Conservation (phyloP, 2,888 invertebrate species). For the Bedellia somnulentella region DNA sequence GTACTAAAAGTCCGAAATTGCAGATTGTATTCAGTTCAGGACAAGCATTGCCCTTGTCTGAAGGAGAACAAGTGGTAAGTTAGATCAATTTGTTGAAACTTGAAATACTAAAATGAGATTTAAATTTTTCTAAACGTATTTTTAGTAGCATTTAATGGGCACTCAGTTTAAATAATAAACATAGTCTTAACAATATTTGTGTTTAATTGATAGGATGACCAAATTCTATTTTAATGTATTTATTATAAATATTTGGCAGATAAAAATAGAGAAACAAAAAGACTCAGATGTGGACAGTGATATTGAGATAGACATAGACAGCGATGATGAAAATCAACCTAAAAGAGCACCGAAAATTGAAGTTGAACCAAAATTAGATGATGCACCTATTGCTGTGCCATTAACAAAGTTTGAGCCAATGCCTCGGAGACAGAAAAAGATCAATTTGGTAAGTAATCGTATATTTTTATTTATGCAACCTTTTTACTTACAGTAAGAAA, state of each 20-base stretch:
- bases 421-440: slow-evolving; percentile 53
- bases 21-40: slow-evolving; percentile 56
- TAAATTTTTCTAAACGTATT: too few species aligned
- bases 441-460: slow-evolving; percentile 39
- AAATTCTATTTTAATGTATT: background rate
- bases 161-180: too few species aligned
- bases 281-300: slow-evolving; percentile 55
- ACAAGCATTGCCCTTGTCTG: slow-evolving; percentile 54
- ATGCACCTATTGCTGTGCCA: slow-evolving; percentile 27
- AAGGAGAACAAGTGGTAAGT: slow-evolving; percentile 63
- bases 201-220: too few species aligned
- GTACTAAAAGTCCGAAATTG: slow-evolving; percentile 39
- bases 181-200: too few species aligned
- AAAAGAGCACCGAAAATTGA: slow-evolving; percentile 10
- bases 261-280: slow-evolving; percentile 51
- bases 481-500: too few species aligned
- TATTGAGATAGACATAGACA: slow-evolving; percentile 64
- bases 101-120: too few species aligned
- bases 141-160: too few species aligned
- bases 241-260: slow-evolving; percentile 20
- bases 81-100: background rate
- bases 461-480: too few species aligned
- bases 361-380: slow-evolving; percentile 5
- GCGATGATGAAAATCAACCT: slow-evolving; percentile 30
- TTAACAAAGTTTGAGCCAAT: slow-evolving; percentile 40